Percentiles rank a stretch among this genome's conserved stretches.
Conservation (phyloP, 2,797 vertebrate genomes). For the Chloroceryle amazona region DNA sequence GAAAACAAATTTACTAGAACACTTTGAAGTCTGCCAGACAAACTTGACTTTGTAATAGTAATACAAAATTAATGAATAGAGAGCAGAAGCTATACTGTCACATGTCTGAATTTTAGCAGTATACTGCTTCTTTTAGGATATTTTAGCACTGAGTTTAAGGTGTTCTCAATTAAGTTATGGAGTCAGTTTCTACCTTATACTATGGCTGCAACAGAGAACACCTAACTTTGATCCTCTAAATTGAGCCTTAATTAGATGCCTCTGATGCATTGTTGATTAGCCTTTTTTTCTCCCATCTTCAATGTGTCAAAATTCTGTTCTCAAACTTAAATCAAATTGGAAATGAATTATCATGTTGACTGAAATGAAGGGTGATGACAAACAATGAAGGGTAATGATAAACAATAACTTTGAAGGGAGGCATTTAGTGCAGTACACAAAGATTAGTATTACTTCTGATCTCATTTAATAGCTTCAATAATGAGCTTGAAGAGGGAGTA, state of each 20-base stretch:
- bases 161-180: not conserved
- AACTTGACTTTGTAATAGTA: conserved; percentile 11
- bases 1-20: conserved; percentile 44
- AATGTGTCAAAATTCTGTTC: conserved; percentile 52
- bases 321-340: conserved; percentile 68
- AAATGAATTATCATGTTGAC: conserved; percentile 59
- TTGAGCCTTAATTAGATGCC: conserved; percentile 45
- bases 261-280: conserved; percentile 39
- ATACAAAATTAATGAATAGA: conserved; percentile 42
- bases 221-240: conserved; percentile 21
- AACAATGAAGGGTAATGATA: conserved; percentile 70
- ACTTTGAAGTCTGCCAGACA: conserved; percentile 30
- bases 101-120: not conserved
- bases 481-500: conserved; percentile 76
- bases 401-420: conserved; percentile 61
- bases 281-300: conserved; percentile 11
- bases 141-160: conserved; percentile 5
- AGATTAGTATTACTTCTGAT: conserved; percentile 68
- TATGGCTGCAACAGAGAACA: not conserved
- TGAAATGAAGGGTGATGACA: conserved; percentile 65
- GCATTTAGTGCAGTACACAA: conserved; percentile 45
- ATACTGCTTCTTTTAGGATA: not conserved
- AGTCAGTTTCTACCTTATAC: not conserved
- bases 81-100: not conserved
- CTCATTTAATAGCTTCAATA: conserved; percentile 77